These are phyloP conservation scores for Tetropium fuscum DNA, from an alignment of 2,888 invertebrate species.

Conservation along the genomic window DNA sequence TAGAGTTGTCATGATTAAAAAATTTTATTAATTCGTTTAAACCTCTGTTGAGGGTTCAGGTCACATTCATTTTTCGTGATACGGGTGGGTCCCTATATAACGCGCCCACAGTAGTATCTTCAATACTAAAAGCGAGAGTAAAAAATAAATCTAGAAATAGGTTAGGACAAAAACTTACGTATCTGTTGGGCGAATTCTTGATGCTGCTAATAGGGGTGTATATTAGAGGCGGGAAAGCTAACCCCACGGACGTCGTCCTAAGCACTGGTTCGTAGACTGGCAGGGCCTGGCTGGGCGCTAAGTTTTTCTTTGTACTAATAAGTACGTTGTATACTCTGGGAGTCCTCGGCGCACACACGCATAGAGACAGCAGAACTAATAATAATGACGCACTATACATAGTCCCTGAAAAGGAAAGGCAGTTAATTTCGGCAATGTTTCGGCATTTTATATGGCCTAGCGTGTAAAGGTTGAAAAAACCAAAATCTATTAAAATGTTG, in stretches of 20 bases:
- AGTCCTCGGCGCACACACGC: slow-evolving; percentile 44
- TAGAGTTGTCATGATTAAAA: too few relatives aligned
- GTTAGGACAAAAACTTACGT: slow-evolving; percentile 45
- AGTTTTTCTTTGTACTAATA: slow-evolving; percentile 53
- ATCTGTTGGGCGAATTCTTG: slow-evolving; percentile 26
- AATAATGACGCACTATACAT: slow-evolving; percentile 46
- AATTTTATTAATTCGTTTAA: too few relatives aligned
- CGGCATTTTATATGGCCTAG: too few relatives aligned
- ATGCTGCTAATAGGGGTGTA: slow-evolving; percentile 33
- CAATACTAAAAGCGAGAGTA: too few relatives aligned
- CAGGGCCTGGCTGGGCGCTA: slow-evolving; percentile 55
- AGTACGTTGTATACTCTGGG: slow-evolving; percentile 55
- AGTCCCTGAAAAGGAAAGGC: slow-evolving; percentile 38
- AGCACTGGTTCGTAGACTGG: slow-evolving; percentile 55
- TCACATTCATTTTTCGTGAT: too few relatives aligned
- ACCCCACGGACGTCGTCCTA: slow-evolving; percentile 52
- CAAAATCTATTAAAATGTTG: neutral
- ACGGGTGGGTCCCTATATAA: too few relatives aligned
- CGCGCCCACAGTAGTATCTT: too few relatives aligned
- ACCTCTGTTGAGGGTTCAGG: too few relatives aligned
- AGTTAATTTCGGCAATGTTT: too few relatives aligned
- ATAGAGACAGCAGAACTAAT: slow-evolving; percentile 40
- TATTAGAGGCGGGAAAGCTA: slow-evolving; percentile 46
- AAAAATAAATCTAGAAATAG: too few relatives aligned
- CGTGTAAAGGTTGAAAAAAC: too few relatives aligned